These are phyloP conservation scores for Pogonomyrmex barbatus DNA, from an alignment of 1,140 invertebrate genomes.

Conservation along the genomic window DNA sequence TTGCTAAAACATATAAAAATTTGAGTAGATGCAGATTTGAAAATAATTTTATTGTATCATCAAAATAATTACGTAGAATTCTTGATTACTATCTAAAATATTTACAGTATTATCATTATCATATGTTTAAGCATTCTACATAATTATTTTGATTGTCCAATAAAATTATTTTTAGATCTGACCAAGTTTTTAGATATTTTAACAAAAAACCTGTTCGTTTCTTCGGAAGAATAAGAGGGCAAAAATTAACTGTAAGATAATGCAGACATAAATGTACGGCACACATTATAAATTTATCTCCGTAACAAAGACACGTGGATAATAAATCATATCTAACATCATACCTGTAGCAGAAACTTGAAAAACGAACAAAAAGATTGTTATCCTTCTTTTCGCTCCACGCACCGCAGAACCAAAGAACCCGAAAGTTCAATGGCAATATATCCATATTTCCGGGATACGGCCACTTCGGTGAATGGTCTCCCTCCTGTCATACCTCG, in stretches of 20 bases:
- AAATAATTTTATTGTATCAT: no score
- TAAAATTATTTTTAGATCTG: no score
- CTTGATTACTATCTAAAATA: no score
- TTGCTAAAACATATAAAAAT: no score
- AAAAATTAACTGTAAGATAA: neutral
- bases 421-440: conserved; percentile 54
- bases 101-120: no score
- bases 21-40: no score
- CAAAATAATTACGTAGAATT: no score
- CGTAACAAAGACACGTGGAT: neutral
- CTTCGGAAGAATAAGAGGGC: neutral
- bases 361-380: neutral
- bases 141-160: no score
- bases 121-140: no score
- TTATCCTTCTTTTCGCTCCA: conserved; percentile 29
- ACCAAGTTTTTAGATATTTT: no score
- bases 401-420: conserved; percentile 56
- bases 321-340: neutral
- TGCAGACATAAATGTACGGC: neutral
- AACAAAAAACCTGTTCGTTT: no score
- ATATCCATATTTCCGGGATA: conserved; percentile 42
- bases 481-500: neutral
- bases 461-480: neutral
- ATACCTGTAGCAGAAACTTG: conserved; percentile 50
- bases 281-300: neutral